These are phyloP conservation scores for Phasianus colchicus DNA, from an alignment of 2,113 vertebrate genomes.

Conservation along the genomic window DNA sequence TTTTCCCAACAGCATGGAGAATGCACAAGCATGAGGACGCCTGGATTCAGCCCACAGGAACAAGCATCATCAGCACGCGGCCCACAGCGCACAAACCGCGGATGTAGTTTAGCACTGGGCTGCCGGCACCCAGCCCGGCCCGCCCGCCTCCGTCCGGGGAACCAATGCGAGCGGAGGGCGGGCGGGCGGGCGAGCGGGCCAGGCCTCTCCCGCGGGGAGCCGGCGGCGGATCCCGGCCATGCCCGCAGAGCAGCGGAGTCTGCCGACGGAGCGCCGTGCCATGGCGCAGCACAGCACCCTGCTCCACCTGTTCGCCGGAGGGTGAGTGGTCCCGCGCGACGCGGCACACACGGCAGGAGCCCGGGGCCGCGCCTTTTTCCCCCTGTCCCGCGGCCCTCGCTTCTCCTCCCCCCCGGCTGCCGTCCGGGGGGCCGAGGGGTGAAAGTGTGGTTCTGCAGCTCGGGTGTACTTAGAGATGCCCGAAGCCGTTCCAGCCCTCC, in stretches of 20 bases:
- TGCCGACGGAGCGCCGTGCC: not conserved
- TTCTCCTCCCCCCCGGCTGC: no score
- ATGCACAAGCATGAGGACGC: no score
- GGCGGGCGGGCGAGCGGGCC: not conserved
- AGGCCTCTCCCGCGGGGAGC: not conserved
- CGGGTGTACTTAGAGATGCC: not conserved
- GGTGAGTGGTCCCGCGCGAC: conserved; percentile 26
- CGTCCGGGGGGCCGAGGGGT: no score
- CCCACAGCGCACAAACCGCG: no score
- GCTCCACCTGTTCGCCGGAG: conserved; percentile 52
- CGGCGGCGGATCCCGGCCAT: not conserved
- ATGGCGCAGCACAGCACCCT: conserved; percentile 17
- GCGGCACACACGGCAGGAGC: not conserved
- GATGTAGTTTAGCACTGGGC: not conserved
- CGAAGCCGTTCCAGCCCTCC: not conserved
- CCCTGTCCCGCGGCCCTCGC: no score
- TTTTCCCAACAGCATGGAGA: no score
- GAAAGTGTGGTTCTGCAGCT: accelerated
- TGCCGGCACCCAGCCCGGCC: not conserved
- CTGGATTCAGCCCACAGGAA: no score
- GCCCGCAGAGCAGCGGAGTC: not conserved
- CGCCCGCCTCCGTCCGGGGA: not conserved
- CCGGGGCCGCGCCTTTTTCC: no score
- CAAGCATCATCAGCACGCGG: no score
- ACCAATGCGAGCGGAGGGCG: not conserved